These are phyloP conservation scores for Fregata magnificens DNA, from an alignment of 2,113 vertebrate species.

Conservation along the genomic window DNA sequence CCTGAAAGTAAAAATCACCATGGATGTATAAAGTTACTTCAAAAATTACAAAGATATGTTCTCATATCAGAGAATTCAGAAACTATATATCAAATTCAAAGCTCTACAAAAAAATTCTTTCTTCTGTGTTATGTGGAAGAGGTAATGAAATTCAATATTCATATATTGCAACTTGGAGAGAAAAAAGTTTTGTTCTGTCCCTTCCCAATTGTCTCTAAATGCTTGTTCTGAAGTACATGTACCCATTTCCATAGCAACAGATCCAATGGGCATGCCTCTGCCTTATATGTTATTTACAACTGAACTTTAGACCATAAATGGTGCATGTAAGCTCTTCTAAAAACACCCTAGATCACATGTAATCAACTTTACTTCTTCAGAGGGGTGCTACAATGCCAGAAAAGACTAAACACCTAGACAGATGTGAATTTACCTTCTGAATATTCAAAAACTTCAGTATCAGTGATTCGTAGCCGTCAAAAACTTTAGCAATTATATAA, in stretches of 20 bases:
- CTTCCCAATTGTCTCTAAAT: background rate
- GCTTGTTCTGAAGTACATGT: background rate
- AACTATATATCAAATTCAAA: background rate
- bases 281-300: background rate
- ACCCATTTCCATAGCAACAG: background rate
- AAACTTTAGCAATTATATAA: background rate
- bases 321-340: background rate
- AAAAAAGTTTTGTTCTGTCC: background rate
- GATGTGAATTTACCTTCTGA: background rate
- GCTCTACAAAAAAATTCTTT: background rate
- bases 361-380: background rate
- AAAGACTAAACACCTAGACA: background rate
- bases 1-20: background rate
- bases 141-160: background rate
- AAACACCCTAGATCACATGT: background rate
- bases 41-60: background rate
- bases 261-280: background rate
- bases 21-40: background rate
- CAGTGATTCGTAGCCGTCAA: background rate
- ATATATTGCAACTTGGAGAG: background rate
- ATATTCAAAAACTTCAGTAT: background rate
- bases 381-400: background rate
- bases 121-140: background rate
- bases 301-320: background rate
- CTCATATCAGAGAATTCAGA: background rate